phyloP scores from a whole-genome alignment of 2,113 vertebrate species.

The Elephantulus edwardii region DNA sequence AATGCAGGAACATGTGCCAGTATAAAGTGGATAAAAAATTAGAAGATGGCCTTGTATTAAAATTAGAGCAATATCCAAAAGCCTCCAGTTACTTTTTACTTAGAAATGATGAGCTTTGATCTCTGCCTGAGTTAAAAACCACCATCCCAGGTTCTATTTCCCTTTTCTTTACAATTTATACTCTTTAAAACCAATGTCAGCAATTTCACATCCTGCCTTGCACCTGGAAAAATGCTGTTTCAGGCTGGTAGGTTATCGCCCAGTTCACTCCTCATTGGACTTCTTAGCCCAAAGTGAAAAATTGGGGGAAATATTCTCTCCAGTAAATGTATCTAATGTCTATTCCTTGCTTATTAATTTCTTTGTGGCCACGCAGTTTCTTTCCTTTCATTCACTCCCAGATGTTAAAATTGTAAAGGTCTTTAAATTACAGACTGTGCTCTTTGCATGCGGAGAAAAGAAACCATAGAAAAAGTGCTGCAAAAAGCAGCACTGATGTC shows the following conservation, averaged over 20 bases:
- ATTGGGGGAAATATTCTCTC: slow-evolving; percentile 14
- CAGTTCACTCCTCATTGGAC: slow-evolving; percentile 3
- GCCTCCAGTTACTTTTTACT: slow-evolving; percentile 66
- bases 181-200: slow-evolving; percentile 76
- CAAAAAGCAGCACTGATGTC: slow-evolving; percentile 7
- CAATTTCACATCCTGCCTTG: slow-evolving; percentile 76
- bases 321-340: background rate
- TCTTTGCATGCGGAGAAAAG: background rate
- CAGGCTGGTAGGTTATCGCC: slow-evolving; percentile 52
- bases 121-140: slow-evolving; percentile 76
- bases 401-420: slow-evolving; percentile 27
- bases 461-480: slow-evolving; percentile 17
- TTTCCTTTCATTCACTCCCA: slow-evolving; percentile 9
- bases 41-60: slow-evolving; percentile 72
- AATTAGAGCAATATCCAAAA: slow-evolving; percentile 68
- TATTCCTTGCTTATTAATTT: slow-evolving; percentile 34
- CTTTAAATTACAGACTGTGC: background rate
- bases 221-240: slow-evolving; percentile 76
- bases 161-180: slow-evolving; percentile 80
- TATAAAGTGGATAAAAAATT: slow-evolving; percentile 66
- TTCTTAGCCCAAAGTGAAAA: background rate
- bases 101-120: slow-evolving; percentile 74
- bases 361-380: slow-evolving; percentile 24
- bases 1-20: slow-evolving; percentile 57
- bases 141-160: slow-evolving; percentile 77